Evolutionary conservation across 2,113 vertebrate species (phyloP).

Genomic region (Sinocyclocheilus anophthalmus): DNA sequence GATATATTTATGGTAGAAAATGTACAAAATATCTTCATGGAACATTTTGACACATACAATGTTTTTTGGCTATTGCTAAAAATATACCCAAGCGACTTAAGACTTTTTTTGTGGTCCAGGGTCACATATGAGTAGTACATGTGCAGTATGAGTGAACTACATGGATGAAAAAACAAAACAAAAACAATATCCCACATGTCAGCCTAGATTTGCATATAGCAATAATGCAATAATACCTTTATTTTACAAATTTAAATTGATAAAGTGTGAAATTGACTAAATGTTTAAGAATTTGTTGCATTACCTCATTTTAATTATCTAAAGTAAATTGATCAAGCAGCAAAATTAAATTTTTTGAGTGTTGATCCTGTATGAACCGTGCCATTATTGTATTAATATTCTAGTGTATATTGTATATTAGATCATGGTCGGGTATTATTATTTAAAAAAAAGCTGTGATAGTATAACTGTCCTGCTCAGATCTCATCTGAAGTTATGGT

Average conservation of each 20-base stretch:
- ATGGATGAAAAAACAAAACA: neutral
- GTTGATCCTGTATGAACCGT: neutral
- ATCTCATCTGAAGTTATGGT: neutral
- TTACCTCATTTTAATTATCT: neutral
- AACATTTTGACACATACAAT: too few species aligned
- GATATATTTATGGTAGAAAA: too few species aligned
- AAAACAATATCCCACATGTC: too few species aligned
- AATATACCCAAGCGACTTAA: too few species aligned
- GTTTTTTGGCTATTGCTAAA: too few species aligned
- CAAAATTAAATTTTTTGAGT: neutral
- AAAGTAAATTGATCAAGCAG: neutral
- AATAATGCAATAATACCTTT: neutral
- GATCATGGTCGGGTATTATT: neutral
- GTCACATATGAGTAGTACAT: too few species aligned
- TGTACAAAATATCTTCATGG: too few species aligned
- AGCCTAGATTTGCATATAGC: too few species aligned
- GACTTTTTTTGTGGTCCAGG: too few species aligned
- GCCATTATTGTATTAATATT: constrained; percentile 22
- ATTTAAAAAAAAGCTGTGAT: neutral
- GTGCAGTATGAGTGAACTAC: neutral
- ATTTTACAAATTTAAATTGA: neutral
- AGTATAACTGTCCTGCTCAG: neutral
- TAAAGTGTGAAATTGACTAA: neutral
- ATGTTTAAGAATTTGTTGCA: neutral
- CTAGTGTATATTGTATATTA: constrained; percentile 1